Evolutionary conservation across 2,797 vertebrate genomes (phyloP), one percentile per base, ranked within the genome.

Genomic region (Paguma larvata): DNA sequence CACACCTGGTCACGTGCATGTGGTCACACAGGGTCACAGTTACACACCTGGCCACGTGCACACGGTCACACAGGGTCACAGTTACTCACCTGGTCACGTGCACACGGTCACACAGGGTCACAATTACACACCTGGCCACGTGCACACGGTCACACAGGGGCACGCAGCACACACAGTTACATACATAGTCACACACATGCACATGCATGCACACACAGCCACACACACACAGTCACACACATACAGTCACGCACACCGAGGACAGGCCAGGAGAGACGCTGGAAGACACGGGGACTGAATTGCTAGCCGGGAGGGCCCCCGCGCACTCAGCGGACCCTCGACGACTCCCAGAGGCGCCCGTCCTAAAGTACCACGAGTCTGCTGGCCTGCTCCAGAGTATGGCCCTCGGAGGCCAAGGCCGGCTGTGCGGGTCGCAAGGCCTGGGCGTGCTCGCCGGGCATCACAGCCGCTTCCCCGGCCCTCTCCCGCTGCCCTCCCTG

Each of bases 351-450:
- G 19, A 48, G 11, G 32, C 78, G 68, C 7, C 41, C 3, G 0
- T 21, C 73, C 59, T 88, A 25, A 32, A 59, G 75, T 2, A 19
- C 19, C 5, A 0, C 1, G 3, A 10, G 67, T 3, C 3, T 27
- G 34, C 34, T 0, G 9, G 59, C 19, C 87, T 62, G 25, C 30
- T n/a, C 83, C 18, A 6, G 56, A 23, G 46, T 3, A 4, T 0
- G 0, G 38, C 38, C 51, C 11, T 3, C 2, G 11, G 53, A 84
- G 27, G 77, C 83, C 62, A 11, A 4, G 9, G 1, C 62, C 70
- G 0, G 7, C 10, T 3, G 5, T 0, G 5, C 2, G 1, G 72
- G 32, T 13, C 2, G 5, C 13, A 0, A 53, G 11, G 44, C 46
- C 46, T 3, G 2, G 4, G 10, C 9, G 10, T 27, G 70, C 51